Percentiles rank a stretch among this genome's conserved stretches.
Evolutionary conservation across 1,140 invertebrate genomes (phyloP).

Genomic region (Eubasilissa regina): DNA sequence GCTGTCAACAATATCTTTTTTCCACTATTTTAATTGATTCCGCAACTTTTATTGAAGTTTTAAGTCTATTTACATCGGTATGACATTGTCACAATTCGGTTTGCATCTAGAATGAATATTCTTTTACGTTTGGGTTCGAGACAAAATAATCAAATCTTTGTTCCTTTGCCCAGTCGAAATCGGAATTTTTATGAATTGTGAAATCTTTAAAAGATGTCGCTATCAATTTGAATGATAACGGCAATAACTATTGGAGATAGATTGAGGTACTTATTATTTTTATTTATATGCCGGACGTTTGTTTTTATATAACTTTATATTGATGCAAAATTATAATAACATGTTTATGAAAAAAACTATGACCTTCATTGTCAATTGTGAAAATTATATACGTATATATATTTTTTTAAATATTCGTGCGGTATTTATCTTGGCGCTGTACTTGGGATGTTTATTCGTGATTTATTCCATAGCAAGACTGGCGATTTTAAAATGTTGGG

Average conservation of each 20-base stretch:
- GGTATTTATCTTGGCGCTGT: too few species aligned
- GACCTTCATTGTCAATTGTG: too few species aligned
- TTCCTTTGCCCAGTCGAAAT: constrained; percentile 22
- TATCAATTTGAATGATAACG: constrained; percentile 25
- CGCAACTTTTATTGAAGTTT: constrained; percentile 14
- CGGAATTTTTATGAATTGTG: constrained; percentile 33
- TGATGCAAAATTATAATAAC: too few species aligned
- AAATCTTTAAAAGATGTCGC: constrained; percentile 51
- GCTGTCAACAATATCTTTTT: background rate
- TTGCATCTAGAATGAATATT: constrained; percentile 42
- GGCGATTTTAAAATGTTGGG: too few species aligned
- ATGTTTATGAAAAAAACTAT: too few species aligned
- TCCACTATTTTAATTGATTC: constrained; percentile 9
- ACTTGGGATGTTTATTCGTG: too few species aligned
- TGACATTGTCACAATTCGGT: constrained; percentile 35
- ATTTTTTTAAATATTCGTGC: too few species aligned
- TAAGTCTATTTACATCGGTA: constrained; percentile 22
- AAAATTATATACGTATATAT: too few species aligned
- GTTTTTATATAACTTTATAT: background rate
- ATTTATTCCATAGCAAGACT: too few species aligned
- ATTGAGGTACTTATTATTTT: too few species aligned
- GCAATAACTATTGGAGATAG: background rate
- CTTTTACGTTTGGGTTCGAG: constrained; percentile 45
- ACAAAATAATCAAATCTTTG: constrained; percentile 49
- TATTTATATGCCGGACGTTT: too few species aligned